Evolutionary conservation across 2,888 invertebrate genomes (phyloP), one percentile per base, ranked within the genome.

Genomic region (Drosophila neonasuta): DNA sequence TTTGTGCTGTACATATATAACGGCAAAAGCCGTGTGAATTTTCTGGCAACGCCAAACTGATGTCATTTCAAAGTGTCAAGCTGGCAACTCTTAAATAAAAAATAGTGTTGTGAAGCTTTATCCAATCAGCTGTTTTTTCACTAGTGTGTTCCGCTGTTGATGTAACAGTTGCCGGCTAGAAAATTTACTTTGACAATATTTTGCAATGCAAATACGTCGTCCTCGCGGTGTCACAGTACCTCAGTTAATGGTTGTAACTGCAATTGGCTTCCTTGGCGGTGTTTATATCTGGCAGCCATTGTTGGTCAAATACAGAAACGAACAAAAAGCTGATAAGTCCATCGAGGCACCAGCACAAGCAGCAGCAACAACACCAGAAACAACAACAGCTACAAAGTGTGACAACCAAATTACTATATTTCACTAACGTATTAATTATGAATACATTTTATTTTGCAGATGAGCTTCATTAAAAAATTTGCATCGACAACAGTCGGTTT

Each of bases 261-360:
- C 88, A 11, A 15, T 91, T 60, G 92, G 90, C 49, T 71, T 90
- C 36, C 20, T 90, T 8, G 89, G 89, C 42, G 92, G 92, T 34
- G 68, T 90, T 69, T 92, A 92, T 70, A 91, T 92, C 89, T 92
- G 91, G 91, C 88, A 89, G 60, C 92, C 92, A 42, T 70, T 91
- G 4, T 80, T 92, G 49, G 2, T 88, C 5, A 85, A 77, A 66
- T 88, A 68, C 58, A 88, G 77, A 68, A 80, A 75, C 64, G 88
- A 89, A 39, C 44, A 76, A 5, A 72, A 72, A 32, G 0, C 62
- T 0, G 61, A 63, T 6, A 58, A 44, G 5, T 6, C 11, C 20
- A 58, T 8, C 48, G 67, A 58, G 57, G 15, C 41, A 24, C 24
- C 24, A 56, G 20, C 45, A 41, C n/a, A 59, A 34, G 13, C 51